Percentiles rank a stretch among this genome's conserved stretches.
Conservation (phyloP, 2,797 vertebrate genomes). For the Vultur gryphus region DNA sequence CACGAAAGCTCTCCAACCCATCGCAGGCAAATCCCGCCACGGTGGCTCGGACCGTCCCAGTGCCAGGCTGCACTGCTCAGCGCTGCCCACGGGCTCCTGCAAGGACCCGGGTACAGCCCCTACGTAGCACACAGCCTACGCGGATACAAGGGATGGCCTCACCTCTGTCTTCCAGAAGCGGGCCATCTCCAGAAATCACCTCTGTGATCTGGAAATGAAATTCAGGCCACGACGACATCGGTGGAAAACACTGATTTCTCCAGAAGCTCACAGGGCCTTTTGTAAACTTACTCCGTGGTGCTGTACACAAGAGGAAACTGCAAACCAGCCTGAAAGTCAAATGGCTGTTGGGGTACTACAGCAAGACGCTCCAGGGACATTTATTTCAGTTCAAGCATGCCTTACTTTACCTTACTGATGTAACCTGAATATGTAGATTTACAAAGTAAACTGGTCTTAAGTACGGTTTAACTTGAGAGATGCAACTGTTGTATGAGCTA, state of each 20-base stretch:
- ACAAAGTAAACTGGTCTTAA: background rate
- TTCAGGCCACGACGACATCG: fast-evolving
- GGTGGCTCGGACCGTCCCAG: background rate
- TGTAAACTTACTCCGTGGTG: background rate
- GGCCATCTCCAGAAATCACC: background rate
- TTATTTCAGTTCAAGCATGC: background rate
- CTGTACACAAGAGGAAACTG: background rate
- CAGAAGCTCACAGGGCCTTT: background rate
- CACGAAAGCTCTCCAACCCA: background rate
- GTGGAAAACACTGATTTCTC: background rate
- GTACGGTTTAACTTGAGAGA: background rate
- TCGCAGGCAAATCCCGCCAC: fast-evolving
- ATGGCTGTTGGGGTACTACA: too few relatives aligned
- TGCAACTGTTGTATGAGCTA: background rate
- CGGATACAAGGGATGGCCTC: background rate
- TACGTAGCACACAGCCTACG: background rate
- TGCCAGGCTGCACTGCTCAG: background rate
- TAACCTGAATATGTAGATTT: background rate
- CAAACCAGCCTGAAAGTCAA: background rate
- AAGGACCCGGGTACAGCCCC: background rate
- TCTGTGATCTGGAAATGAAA: background rate
- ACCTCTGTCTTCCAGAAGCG: background rate
- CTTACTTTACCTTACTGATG: background rate
- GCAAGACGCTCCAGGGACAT: fast-evolving
- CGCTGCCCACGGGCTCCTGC: background rate